Evolutionary conservation across 2,797 vertebrate genomes (phyloP).

Genomic region (Cygnus olor): DNA sequence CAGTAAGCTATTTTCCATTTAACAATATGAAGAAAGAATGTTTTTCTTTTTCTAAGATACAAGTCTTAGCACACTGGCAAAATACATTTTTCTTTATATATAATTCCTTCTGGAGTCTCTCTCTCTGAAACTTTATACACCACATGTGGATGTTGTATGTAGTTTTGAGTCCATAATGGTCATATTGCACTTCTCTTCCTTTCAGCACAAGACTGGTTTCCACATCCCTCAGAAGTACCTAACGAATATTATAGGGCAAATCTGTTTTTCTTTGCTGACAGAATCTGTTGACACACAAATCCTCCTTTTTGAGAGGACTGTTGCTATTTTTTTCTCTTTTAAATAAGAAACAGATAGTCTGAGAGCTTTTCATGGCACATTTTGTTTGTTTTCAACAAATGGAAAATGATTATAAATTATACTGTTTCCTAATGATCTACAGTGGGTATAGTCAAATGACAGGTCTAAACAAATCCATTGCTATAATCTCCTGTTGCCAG

Average conservation of each 20-base stretch:
- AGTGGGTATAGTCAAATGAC: conserved; percentile 3
- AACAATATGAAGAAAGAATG: not conserved
- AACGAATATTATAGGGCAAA: conserved; percentile 8
- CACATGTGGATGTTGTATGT: not conserved
- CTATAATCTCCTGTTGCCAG: not conserved
- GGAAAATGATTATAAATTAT: conserved; percentile 27
- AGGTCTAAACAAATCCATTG: conserved; percentile 18
- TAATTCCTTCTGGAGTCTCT: not conserved
- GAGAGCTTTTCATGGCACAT: conserved; percentile 31
- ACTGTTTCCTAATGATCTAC: conserved; percentile 8
- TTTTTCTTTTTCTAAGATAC: not conserved
- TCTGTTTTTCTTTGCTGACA: conserved; percentile 22
- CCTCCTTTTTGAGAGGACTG: not conserved
- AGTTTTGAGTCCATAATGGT: not conserved
- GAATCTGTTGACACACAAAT: conserved; percentile 34
- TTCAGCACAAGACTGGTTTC: not conserved
- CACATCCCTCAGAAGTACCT: not conserved
- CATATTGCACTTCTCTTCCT: not conserved
- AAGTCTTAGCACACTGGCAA: not conserved
- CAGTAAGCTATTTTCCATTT: not conserved
- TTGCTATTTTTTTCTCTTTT: not conserved
- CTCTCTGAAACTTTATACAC: not conserved
- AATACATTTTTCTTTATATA: not conserved
- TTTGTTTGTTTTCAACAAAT: conserved; percentile 56
- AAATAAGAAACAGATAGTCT: conserved; percentile 58